Percentiles rank a stretch among this genome's conserved stretches.
Conservation (phyloP, 1,140 invertebrate genomes). For the Ectropis grisescens region DNA sequence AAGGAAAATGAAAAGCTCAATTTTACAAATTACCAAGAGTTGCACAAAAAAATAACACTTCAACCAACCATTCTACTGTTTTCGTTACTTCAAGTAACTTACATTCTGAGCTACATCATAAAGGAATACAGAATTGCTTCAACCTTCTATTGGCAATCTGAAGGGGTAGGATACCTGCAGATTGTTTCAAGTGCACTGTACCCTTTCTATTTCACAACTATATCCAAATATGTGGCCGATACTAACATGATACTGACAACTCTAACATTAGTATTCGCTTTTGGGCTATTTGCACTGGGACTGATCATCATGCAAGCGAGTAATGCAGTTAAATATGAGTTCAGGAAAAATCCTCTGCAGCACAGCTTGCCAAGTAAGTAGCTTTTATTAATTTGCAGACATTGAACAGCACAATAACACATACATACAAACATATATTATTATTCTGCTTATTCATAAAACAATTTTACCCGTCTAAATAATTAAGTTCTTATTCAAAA, state of each 20-base stretch:
- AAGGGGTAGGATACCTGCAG: constrained; percentile 54
- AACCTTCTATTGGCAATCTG: constrained; percentile 61
- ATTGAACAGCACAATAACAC: constrained; percentile 1
- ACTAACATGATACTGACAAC: constrained; percentile 27
- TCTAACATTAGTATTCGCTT: constrained; percentile 37
- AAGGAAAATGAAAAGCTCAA: constrained; percentile 19
- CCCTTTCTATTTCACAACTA: constrained; percentile 48
- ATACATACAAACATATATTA: too few species aligned
- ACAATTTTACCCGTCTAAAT: too few species aligned
- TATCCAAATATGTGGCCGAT: constrained; percentile 52
- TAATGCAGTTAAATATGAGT: constrained; percentile 59
- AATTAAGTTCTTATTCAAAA: too few species aligned
- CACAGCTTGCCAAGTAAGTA: constrained; percentile 49
- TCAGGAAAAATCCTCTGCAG: constrained; percentile 52
- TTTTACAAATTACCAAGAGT: constrained; percentile 23
- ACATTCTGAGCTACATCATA: constrained; percentile 41
- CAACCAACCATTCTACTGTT: constrained; percentile 37
- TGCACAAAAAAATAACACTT: constrained; percentile 26
- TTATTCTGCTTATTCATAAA: too few species aligned
- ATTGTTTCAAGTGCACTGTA: constrained; percentile 45
- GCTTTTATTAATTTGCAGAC: constrained; percentile 3
- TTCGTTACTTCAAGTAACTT: constrained; percentile 47
- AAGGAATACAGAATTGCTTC: constrained; percentile 43
- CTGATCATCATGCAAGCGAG: constrained; percentile 50
- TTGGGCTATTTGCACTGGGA: constrained; percentile 35